Evolutionary conservation across 2,113 vertebrate species (phyloP).

Genomic region (Patagioenas fasciata): DNA sequence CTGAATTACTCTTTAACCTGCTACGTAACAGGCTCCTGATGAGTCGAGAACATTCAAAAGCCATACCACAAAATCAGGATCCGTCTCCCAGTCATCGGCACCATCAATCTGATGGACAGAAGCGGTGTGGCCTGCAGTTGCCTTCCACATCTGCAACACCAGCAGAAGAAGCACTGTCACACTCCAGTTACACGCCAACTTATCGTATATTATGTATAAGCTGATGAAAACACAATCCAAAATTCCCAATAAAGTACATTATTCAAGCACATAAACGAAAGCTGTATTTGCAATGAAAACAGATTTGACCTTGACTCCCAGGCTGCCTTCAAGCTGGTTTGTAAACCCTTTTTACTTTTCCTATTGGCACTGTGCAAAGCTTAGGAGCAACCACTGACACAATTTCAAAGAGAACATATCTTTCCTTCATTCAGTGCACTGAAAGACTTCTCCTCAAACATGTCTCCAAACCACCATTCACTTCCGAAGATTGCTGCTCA

Average conservation of each 20-base stretch:
- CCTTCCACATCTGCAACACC: conserved; percentile 91
- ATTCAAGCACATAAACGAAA: neutral
- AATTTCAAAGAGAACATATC: neutral
- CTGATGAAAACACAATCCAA: neutral
- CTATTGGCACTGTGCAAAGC: neutral
- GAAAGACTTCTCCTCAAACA: neutral
- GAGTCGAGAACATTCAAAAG: neutral
- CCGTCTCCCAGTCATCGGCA: conserved; percentile 95
- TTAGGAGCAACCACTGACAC: neutral
- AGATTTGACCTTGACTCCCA: neutral
- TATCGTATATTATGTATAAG: fast-evolving
- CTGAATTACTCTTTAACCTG: fast-evolving
- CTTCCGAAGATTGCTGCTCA: neutral
- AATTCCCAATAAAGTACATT: neutral
- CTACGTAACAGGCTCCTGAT: fast-evolving
- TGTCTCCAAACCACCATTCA: neutral
- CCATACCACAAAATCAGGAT: conserved; percentile 95
- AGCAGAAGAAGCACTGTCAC: conserved; percentile 1
- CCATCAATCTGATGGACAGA: conserved; percentile 77
- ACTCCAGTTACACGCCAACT: neutral
- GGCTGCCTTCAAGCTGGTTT: neutral
- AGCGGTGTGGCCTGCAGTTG: conserved; percentile 85
- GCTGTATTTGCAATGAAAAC: neutral
- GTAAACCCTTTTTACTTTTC: neutral
- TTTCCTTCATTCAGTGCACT: neutral